Base-by-base conservation (phyloP, 2,797 vertebrate genomes). In the Helostoma temminkii region DNA sequence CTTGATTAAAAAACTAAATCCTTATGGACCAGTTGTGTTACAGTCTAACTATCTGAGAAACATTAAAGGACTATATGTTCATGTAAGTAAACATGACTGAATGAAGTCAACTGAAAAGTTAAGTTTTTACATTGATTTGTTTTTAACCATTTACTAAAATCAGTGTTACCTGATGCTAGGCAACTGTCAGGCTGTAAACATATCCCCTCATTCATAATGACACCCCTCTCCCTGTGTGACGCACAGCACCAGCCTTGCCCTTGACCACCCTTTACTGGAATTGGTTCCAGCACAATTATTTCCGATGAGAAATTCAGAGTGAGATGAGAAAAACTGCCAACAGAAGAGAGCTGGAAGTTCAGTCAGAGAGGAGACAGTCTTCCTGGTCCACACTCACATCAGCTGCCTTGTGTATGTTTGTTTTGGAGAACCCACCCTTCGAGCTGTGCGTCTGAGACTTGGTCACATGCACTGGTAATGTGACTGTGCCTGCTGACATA, bases 401-500 rank as follows among this genome's bases (percentile, higher is more conserved):
- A 71, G 66, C 78, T 41, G 66, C 43, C 36, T 32, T 32, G 30
- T 58, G 63, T 43, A 18, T 81, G 81, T 86, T 85, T 86, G 72
- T 67, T 82, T 81, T 74, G 57, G 60, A 68, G 46, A 80, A 61
- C 26, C 63, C 71, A 61, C 63, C 62, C 71, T 76, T 47, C 46
- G 36, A 45, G 76, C 55, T 70, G 41, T 39, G 58, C 25, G 41
- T 78, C 55, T 57, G 50, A 72, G 61, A 68, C 67, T 30, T 0
- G 37, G 70, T 87, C 86, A 90, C 83, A 65, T 88, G 84, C 32
- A 8, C 10, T n/a, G 7, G 57, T 71, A 89, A 87, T 86, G 86
- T 85, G 88, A 89, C 75, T 26, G 54, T 10, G 66, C 36, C 53
- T 84, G 82, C 82, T 74, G 76, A 82, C 66, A 71, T 48, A 21